A percentile compares a stretch with the other conserved stretches of the same genome.
Evolutionary conservation across 2,797 vertebrate genomes (phyloP).

Genomic region (Micromesistius poutassou): DNA sequence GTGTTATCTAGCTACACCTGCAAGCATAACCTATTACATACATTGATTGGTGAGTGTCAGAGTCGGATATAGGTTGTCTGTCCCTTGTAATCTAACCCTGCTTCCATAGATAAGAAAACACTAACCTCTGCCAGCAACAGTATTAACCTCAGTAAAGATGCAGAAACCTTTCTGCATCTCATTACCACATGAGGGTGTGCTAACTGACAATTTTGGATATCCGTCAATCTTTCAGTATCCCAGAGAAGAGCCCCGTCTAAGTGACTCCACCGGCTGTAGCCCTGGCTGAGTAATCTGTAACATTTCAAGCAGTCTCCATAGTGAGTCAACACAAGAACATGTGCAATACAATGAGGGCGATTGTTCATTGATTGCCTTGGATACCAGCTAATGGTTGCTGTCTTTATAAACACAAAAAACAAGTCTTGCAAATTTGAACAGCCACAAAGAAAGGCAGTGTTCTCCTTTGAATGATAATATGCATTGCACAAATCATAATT

Average conservation of each 20-base stretch:
- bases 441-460: slow-evolving; percentile 64
- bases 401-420: slow-evolving; percentile 64
- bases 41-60: background rate
- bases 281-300: slow-evolving; percentile 23
- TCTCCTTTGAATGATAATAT: slow-evolving; percentile 56
- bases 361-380: slow-evolving; percentile 61
- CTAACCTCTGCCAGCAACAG: background rate
- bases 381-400: slow-evolving; percentile 64
- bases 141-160: background rate
- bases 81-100: background rate
- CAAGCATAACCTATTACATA: background rate
- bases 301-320: slow-evolving; percentile 28
- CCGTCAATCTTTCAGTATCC: background rate
- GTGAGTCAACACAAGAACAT: slow-evolving; percentile 47
- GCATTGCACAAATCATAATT: slow-evolving; percentile 60
- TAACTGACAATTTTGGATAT: background rate
- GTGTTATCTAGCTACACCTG: background rate
- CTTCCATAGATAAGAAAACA: background rate
- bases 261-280: background rate
- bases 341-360: slow-evolving; percentile 67
- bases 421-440: slow-evolving; percentile 58
- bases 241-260: background rate
- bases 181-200: background rate
- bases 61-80: background rate
- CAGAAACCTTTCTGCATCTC: background rate